Base-by-base conservation (phyloP, 2,797 vertebrate species). In the Phrynocephalus vlangalii region DNA sequence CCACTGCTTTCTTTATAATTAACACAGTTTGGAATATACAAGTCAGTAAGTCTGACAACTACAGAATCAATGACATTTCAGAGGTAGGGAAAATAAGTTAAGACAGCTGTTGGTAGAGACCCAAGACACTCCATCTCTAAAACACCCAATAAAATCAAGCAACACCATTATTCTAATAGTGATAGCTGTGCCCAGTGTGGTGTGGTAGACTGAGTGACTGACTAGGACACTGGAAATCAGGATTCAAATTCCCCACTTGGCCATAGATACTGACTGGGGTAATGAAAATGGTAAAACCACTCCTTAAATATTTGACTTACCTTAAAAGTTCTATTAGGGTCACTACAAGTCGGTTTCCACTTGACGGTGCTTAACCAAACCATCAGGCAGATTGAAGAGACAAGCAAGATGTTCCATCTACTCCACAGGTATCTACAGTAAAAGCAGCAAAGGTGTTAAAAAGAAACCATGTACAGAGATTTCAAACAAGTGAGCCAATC, bases 11-110 rank as follows among this genome's bases (percentile, higher is more conserved):
- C 1, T 28, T 87, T 22, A 0, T 28, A 44, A 66, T 50, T 82
- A 68, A 80, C 63, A 75, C 38, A 72, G 3, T 52, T 77, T 88
- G 66, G 44, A 77, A 75, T 78, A 0, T 79, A 30, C 81, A 83
- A 48, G 87, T 86, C 52, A 26, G 76, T 52, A 88, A 86, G 72
- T 83, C 24, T 11, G 90, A 83, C 73, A 85, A 67, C 78, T 87
- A 2, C 24, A 50, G 77, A 86, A 83, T 73, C 56, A 13, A 0
- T 10, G 1, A 77, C 63, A 75, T 2, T 84, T 78, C 30, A 44
- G 50, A n/a, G 38, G 4, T 87, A 70, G 50, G 44, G 5, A 79
- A 86, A 70, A 4, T 44, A n/a, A 28, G 9, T 0, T 33, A 79
- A 9, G 67, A 0, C n/a, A 71, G 60, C 24, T 63, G 15, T 72